Evolutionary conservation across 2,113 vertebrate genomes (phyloP).

Genomic region (Corapipo altera): DNA sequence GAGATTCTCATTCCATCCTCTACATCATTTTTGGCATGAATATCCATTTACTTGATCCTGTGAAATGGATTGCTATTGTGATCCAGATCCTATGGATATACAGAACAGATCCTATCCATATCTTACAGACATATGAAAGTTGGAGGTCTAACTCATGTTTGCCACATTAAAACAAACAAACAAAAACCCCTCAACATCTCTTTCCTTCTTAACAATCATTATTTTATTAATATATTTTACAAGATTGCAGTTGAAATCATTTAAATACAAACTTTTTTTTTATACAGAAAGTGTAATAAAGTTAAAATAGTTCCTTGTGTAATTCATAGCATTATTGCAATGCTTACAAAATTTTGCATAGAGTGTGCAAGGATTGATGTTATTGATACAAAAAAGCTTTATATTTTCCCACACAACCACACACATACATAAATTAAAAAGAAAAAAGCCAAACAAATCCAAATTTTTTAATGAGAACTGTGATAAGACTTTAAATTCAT

Average conservation of each 20-base stretch:
- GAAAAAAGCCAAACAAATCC: slow-evolving; percentile 56
- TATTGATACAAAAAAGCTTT: slow-evolving; percentile 77
- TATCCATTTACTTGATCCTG: background rate
- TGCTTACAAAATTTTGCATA: slow-evolving; percentile 94
- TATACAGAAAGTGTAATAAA: slow-evolving; percentile 92
- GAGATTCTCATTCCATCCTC: background rate
- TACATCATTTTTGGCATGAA: background rate
- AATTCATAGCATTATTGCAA: slow-evolving; percentile 87
- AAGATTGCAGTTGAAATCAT: slow-evolving; percentile 90
- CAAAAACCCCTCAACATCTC: background rate
- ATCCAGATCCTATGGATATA: background rate
- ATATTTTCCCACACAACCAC: slow-evolving; percentile 68
- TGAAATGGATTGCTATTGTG: background rate
- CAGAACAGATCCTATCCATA: background rate
- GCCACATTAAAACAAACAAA: background rate
- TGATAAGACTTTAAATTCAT: slow-evolving; percentile 14
- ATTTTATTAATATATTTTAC: slow-evolving; percentile 93
- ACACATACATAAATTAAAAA: slow-evolving; percentile 68
- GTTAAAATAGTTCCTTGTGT: slow-evolving; percentile 89
- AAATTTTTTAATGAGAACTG: slow-evolving; percentile 47
- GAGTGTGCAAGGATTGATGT: slow-evolving; percentile 87
- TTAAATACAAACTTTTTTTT: slow-evolving; percentile 91
- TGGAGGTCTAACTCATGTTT: background rate
- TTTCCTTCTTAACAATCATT: slow-evolving; percentile 81
- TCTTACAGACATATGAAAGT: background rate